Evolutionary conservation across 1,140 invertebrate genomes (phyloP), one percentile per base, ranked within the genome.

Genomic region (Magallana ariakensis): DNA sequence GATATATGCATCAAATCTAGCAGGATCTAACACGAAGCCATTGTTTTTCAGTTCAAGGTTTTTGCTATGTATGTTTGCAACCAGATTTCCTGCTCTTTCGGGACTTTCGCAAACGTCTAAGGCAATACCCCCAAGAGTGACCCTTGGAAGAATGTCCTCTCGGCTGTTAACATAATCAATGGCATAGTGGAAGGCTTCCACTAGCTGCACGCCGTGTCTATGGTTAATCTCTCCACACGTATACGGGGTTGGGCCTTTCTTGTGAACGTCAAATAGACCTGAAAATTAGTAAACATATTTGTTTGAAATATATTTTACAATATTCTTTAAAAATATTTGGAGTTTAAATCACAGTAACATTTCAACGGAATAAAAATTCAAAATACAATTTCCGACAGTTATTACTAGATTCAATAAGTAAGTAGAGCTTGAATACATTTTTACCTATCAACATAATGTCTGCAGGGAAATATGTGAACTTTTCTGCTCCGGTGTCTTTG

Each of bases 261-360:
- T 91, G 89, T 94, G 93, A 11, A 94, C 88, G 84, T 94, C 93
- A 92, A 94, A 94, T 62, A 94, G 83, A 58, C 93, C 94, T 94
- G 87, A 58, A 89, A 91, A 85, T 60, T 22, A 33, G 58, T 33
- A 57, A 83, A 46, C 4, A 54, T n/a, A n/a, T n/a, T 11, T 66
- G 9, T 66, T n/a, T 60, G 33, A 46, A 46, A 46, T 46, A 2
- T 46, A 46, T 46, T 46, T 46, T 46, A 46, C 33, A 46, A 33
- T 33, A 3, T 46, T 46, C 5, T 46, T 46, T 46, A 46, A 46
- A 4, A 46, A 46, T 33, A 33, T 3, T 46, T 46, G 33, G 33
- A 46, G 33, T 5, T 46, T 4, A 46, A 46, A 4, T 46, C 33
- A 46, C 2, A 46, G 33, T 46, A 46, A 4, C 33, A 46, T 46